Conservation (phyloP, 2,888 invertebrate species). For the Germaria angustata region DNA sequence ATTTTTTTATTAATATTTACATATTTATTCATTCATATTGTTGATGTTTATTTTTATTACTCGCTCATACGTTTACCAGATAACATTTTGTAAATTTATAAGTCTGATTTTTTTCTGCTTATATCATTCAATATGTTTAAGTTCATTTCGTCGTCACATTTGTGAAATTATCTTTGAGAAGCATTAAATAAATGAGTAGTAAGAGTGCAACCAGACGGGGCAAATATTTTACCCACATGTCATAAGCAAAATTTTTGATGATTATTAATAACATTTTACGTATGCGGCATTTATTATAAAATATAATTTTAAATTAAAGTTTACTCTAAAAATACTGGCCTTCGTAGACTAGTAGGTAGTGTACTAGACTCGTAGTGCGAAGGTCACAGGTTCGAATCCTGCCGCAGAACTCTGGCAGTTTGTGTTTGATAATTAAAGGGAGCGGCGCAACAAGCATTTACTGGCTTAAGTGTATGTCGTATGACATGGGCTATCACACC, state of each 20-base stretch:
- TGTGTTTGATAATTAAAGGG: too few relatives aligned
- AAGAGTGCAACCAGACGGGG: neutral
- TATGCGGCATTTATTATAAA: too few relatives aligned
- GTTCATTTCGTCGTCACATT: neutral
- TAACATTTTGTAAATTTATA: constrained; percentile 4
- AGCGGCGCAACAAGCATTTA: too few relatives aligned
- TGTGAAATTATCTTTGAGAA: neutral
- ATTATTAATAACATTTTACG: too few relatives aligned
- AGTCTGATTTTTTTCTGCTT: neutral
- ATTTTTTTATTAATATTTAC: neutral
- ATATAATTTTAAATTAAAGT: too few relatives aligned
- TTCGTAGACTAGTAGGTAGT: too few relatives aligned
- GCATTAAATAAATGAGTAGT: neutral
- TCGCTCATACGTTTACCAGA: constrained; percentile 14
- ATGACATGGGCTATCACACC: too few relatives aligned
- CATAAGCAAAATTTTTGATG: neutral
- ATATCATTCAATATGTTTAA: neutral
- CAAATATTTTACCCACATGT: neutral
- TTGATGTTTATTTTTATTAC: constrained; percentile 1
- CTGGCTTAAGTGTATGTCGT: too few relatives aligned
- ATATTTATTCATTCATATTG: constrained; percentile 8
- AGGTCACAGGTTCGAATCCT: too few relatives aligned
- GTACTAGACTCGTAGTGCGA: too few relatives aligned
- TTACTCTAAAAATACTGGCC: too few relatives aligned
- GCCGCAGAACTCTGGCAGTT: too few relatives aligned